These are phyloP conservation scores for Brachylomia viminalis DNA, from an alignment of 2,888 invertebrate species.

Conservation along the genomic window DNA sequence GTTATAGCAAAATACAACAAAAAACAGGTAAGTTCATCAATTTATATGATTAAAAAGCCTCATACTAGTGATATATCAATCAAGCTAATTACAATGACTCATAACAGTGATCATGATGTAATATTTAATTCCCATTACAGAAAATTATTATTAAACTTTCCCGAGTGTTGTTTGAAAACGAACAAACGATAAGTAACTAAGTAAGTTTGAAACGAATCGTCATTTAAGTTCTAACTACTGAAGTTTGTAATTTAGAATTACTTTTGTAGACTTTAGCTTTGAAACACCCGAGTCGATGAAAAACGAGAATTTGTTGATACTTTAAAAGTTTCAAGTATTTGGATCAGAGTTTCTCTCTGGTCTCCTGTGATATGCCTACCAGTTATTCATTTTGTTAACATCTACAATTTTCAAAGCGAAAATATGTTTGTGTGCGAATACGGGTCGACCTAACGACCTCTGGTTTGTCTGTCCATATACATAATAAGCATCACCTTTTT, in stretches of 20 bases:
- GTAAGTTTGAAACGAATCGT: conserved; percentile 6
- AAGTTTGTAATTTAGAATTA: conserved; percentile 33
- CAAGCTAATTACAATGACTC: conserved; percentile 53
- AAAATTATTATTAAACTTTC: conserved; percentile 7
- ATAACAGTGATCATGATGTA: conserved; percentile 2
- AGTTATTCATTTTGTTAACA: too few relatives aligned
- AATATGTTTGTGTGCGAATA: too few relatives aligned
- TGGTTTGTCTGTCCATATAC: too few relatives aligned
- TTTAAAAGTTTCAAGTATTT: neutral
- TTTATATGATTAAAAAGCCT: conserved; percentile 46
- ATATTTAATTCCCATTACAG: conserved; percentile 21
- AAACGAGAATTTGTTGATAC: neutral
- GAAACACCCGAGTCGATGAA: conserved; percentile 6
- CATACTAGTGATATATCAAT: conserved; percentile 21
- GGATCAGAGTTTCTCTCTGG: neutral
- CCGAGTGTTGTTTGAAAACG: conserved; percentile 1
- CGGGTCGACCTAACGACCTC: too few relatives aligned
- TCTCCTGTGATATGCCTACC: too few relatives aligned
- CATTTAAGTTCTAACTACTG: conserved; percentile 25
- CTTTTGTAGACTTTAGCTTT: conserved; percentile 22
- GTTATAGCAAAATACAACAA: neutral
- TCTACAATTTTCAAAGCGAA: too few relatives aligned
- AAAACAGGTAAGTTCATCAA: conserved; percentile 19
- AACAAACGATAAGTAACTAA: neutral
- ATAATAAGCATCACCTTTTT: too few relatives aligned